A percentile compares a stretch with the other conserved stretches of the same genome.
Evolutionary conservation across 2,888 invertebrate species (phyloP).

Genomic region (Nebria brevicollis): DNA sequence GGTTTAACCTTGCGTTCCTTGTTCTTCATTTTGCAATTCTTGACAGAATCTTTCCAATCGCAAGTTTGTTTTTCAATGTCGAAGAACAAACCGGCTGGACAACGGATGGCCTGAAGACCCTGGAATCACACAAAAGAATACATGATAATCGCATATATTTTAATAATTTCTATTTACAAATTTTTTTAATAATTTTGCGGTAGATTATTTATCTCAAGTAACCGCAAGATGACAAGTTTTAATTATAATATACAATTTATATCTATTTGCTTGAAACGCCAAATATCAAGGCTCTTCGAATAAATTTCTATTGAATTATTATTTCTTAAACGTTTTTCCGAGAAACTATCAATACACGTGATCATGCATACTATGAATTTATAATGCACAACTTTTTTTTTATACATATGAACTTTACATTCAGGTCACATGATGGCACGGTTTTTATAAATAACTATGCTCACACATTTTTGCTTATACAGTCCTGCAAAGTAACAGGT

Average conservation of each 20-base stretch:
- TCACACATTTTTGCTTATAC: background rate
- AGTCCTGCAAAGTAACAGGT: background rate
- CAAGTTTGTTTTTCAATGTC: slow-evolving; percentile 96
- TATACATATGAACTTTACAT: background rate
- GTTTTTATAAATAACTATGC: background rate
- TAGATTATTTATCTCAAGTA: background rate
- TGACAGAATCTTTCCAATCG: slow-evolving; percentile 94
- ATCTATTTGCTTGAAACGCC: slow-evolving; percentile 17
- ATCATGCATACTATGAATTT: slow-evolving; percentile 16
- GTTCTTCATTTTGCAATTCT: slow-evolving; percentile 90
- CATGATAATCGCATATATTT: background rate
- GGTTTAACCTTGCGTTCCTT: slow-evolving; percentile 90
- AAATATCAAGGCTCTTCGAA: slow-evolving; percentile 19
- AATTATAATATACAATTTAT: slow-evolving; percentile 18
- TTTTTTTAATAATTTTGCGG: background rate
- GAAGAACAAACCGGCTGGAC: slow-evolving; percentile 91
- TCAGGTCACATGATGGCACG: slow-evolving; percentile 10
- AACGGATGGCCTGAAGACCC: slow-evolving; percentile 93
- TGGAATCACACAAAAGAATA: slow-evolving; percentile 59
- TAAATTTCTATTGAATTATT: slow-evolving; percentile 24
- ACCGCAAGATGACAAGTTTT: slow-evolving; percentile 2
- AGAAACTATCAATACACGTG: slow-evolving; percentile 17
- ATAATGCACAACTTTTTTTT: slow-evolving; percentile 15
- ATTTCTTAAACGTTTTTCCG: slow-evolving; percentile 18
- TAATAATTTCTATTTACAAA: no score